Evolutionary conservation across 2,888 invertebrate genomes (phyloP), one percentile per base, ranked within the genome.

Genomic region (Caenorhabditis zanzibari): DNA sequence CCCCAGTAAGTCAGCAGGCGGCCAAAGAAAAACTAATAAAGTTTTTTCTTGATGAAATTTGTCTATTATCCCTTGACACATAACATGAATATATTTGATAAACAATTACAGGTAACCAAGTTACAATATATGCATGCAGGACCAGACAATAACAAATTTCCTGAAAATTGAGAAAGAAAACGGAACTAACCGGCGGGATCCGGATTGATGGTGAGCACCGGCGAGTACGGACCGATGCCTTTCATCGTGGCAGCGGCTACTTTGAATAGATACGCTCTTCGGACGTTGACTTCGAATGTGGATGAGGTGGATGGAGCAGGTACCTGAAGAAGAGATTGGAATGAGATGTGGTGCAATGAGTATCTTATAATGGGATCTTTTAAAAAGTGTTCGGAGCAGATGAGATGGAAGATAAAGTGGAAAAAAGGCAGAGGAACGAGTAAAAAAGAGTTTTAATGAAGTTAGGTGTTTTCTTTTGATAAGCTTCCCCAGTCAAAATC

Each of bases 221-320:
- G 89, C 4, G 91, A 90, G 92, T 95, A 95, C 86, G 96, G 98
- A 49, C 98, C 98, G 94, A 97, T 97, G 92, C 98, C 98, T 90
- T 97, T 96, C 92, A 95, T 95, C 91, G 98, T 98, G 92, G 97
- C 97, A 88, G 98, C 98, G 90, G 96, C 94, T 92, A 98, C 96
- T 96, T 97, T 97, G 92, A 98, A 95, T 93, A 84, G 77, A 56
- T 91, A 91, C 47, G 88, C 86, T 24, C 88, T 83, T 24, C 89
- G 88, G 7, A 90, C 86, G 77, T 90, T 88, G 44, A 91, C 89
- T 35, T 88, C 84, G 81, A 90, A 91, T 61, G 86, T 83, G 61
- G 88, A 85, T 16, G 87, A 87, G 24, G 81, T 82, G n/a, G 74
- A 61, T 49, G 85, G 85, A 10, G 86, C 82, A 16, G 88, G 79